Conservation (phyloP, 2,797 vertebrate species). For the Syndactyla subalaris region DNA sequence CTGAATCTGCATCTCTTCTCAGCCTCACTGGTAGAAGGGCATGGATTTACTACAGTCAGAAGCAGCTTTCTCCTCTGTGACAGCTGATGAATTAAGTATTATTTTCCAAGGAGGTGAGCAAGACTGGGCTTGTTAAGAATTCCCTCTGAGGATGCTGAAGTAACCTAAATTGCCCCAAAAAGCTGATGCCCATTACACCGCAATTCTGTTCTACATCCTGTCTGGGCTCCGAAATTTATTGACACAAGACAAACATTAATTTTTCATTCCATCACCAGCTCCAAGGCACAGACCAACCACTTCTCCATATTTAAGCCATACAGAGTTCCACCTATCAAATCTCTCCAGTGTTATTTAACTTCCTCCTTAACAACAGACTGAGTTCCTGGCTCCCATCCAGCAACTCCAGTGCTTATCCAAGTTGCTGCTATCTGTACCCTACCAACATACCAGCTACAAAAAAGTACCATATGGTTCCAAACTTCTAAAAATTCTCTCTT, state of each 20-base stretch:
- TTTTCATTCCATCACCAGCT: slow-evolving; percentile 29
- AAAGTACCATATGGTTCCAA: background rate
- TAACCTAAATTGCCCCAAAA: slow-evolving; percentile 6
- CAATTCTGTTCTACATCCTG: slow-evolving; percentile 1
- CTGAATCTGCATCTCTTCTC: background rate
- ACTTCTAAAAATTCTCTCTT: background rate
- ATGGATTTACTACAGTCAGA: background rate
- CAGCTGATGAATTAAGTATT: background rate
- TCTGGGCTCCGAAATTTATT: background rate
- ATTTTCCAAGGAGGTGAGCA: slow-evolving; percentile 29
- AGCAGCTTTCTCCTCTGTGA: background rate
- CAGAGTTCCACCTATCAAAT: background rate
- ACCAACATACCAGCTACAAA: slow-evolving; percentile 16
- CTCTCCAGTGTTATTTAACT: slow-evolving; percentile 11
- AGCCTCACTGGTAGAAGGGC: background rate
- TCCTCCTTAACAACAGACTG: slow-evolving; percentile 61
- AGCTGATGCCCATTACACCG: background rate
- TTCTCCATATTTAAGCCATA: background rate
- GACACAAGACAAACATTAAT: background rate
- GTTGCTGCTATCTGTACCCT: slow-evolving; percentile 46
- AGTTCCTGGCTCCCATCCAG: slow-evolving; percentile 52
- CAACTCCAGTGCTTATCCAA: slow-evolving; percentile 51
- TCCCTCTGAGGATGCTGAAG: background rate
- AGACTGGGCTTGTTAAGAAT: slow-evolving; percentile 22
- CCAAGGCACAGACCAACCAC: background rate